Percentiles rank a stretch among this genome's conserved stretches.
These are phyloP conservation scores for Cynoglossus semilaevis DNA, from an alignment of 2,113 vertebrate genomes.

Conservation along the genomic window DNA sequence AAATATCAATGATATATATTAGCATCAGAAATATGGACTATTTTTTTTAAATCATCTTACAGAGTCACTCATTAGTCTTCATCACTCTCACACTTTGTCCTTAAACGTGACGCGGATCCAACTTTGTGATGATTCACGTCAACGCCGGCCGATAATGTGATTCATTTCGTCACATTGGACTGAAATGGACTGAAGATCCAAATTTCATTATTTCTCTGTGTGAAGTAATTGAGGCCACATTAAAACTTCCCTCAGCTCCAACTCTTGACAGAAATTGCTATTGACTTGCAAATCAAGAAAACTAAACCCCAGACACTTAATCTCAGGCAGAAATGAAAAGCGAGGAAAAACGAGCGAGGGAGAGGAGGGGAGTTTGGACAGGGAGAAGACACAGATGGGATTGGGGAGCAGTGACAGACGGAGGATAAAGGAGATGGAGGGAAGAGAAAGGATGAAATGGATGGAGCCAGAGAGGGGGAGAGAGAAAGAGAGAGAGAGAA, in stretches of 20 bases:
- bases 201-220: conserved; percentile 44
- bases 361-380: conserved; percentile 32
- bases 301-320: conserved; percentile 51
- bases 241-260: conserved; percentile 62
- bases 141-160: too few relatives aligned
- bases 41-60: too few relatives aligned
- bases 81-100: too few relatives aligned
- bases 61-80: too few relatives aligned
- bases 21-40: too few relatives aligned
- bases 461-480: background rate
- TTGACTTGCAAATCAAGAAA: conserved; percentile 69
- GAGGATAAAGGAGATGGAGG: conserved; percentile 37
- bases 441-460: conserved; percentile 20
- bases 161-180: too few relatives aligned
- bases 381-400: conserved; percentile 52
- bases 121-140: too few relatives aligned
- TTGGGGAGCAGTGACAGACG: conserved; percentile 54
- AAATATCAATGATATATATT: too few relatives aligned
- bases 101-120: too few relatives aligned
- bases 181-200: background rate
- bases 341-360: conserved; percentile 5
- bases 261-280: conserved; percentile 56
- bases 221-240: conserved; percentile 53
- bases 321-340: conserved; percentile 35
- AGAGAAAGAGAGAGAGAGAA: background rate